Base-by-base conservation (phyloP, 2,797 vertebrate species). In the Lacerta agilis region DNA sequence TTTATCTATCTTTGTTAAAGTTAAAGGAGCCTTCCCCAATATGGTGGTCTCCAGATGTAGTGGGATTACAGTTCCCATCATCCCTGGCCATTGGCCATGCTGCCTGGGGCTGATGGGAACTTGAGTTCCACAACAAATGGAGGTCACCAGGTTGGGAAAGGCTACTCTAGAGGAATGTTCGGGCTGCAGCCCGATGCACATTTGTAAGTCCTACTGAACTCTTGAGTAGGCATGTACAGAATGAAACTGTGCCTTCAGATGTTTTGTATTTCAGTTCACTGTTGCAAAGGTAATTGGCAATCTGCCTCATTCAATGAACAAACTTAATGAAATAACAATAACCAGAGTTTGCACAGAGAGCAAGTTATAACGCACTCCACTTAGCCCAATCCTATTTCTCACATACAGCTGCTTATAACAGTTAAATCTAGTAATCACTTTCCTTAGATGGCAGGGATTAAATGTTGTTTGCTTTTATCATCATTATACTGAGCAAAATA, bases 221-320 rank as follows among this genome's bases (percentile, higher is more conserved):
- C 61, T 64, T 64, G 61, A 64, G 61, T 64, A 64, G 3, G 33
- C 1, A 0, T 79, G 58, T 58, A 78, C 82, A 43, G 49, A 43
- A n/a, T 83, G 8, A 27, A 2, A 67, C 89, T 86, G 81, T 76
- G 82, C 86, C 76, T 8, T 80, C 78, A 36, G 2, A 86, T 88
- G 79, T 61, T 87, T 82, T 93, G 90, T 77, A 33, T 84, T 90
- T n/a, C 66, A 38, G 86, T 73, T 69, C 1, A 36, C 90, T 92
- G 87, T 90, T 94, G 90, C 94, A 92, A 90, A 92, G 84, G 91
- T 80, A 27, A 7, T 27, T 3, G 86, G 86, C 49, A 90, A 88
- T 0, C 0, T 87, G 75, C 85, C 87, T 83, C 83, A 73, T 79
- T 45, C 84, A 45, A 9, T 33, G 20, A 67, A 86, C 49, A 86